Base-by-base conservation (phyloP, 1,140 invertebrate species). In the Chironomus striatipennis region DNA sequence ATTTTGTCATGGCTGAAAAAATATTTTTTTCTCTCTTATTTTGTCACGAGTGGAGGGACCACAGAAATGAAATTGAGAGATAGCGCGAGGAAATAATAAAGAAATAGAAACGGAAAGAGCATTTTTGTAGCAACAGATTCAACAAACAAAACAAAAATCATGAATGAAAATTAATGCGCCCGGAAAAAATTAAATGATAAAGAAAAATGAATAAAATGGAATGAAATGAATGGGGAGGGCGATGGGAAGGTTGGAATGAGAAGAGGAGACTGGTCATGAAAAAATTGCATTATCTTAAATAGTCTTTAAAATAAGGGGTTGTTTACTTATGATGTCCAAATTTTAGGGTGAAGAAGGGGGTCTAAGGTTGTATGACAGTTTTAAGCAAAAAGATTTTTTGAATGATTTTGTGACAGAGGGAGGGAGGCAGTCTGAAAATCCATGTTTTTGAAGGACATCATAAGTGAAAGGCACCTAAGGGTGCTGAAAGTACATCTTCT, bases 131-230 rank as follows among this genome's bases (percentile, higher is more conserved):
- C 24, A 34, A n/a, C 12, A 57, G 47, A 57, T 57, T 57, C n/a
- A n/a, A 15, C 8, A 10, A 47, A 47, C 43, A 47, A 9, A 10
- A 15, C 43, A 47, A 8, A 34, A 34, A 34, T 34, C 24, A 34
- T 34, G 24, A 34, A 57, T 57, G n/a, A 57, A 57, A 57, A 57
- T 57, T 12, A 57, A 57, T 57, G 47, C 12, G 47, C 47, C n/a
- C 47, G 47, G 47, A 57, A 57, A n/a, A 57, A 57, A 57, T 57
- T 57, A 57, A 57, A 57, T 57, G 47, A 57, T 57, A 57, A 57
- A 57, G 12, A 57, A 57, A 57, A 57, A 57, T 57, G 47, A 57
- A 57, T 57, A n/a, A 57, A n/a, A 12, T 57, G 47, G 12, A n/a
- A 57, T 57, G 47, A 47, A 34, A 34, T 34, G 24, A 34, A 34